These are phyloP conservation scores for Sterrhoptilus dennistouni DNA, from an alignment of 2,113 vertebrate genomes.

Conservation along the genomic window DNA sequence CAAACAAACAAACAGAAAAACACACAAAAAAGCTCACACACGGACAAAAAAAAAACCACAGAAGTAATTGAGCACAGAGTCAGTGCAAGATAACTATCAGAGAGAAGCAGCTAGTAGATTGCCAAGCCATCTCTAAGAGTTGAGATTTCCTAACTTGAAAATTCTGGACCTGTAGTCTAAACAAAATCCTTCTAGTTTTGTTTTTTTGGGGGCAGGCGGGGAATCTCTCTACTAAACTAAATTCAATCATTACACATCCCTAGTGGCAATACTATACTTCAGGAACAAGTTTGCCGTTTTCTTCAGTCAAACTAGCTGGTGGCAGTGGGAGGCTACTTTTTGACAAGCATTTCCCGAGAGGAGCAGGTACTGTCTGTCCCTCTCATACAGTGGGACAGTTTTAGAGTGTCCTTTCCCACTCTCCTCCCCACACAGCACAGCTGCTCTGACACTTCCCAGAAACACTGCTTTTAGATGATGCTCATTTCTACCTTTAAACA, in stretches of 20 bases:
- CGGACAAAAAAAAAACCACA: neutral
- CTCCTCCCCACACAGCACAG: neutral
- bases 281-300: neutral
- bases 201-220: accelerated
- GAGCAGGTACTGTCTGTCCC: neutral
- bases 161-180: neutral
- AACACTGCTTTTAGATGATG: neutral
- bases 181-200: neutral
- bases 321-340: neutral
- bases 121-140: neutral
- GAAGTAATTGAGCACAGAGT: neutral
- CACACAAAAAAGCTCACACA: too few species aligned
- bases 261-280: neutral
- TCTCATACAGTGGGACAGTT: neutral
- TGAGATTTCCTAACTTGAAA: neutral
- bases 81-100: neutral
- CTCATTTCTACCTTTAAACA: neutral
- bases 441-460: neutral
- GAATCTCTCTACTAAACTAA: neutral
- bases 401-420: neutral
- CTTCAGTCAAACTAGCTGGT: neutral
- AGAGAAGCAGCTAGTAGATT: neutral
- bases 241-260: neutral
- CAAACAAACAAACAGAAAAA: neutral
- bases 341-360: neutral